Evolutionary conservation across 2,113 vertebrate genomes (phyloP).

Genomic region (Carollia perspicillata): DNA sequence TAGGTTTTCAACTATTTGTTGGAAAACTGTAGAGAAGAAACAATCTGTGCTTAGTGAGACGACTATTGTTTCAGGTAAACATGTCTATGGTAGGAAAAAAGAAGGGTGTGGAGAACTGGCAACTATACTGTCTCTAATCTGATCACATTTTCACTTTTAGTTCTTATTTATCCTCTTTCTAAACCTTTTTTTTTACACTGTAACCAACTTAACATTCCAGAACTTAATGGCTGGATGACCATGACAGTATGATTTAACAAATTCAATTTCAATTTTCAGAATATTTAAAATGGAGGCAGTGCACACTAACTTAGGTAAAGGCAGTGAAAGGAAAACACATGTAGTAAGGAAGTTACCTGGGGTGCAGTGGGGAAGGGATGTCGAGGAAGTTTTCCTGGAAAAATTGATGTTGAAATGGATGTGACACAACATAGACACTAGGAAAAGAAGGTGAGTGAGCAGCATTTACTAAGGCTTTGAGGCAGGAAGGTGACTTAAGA

Average conservation of each 20-base stretch:
- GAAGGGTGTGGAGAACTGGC: too few species aligned
- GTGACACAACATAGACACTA: neutral
- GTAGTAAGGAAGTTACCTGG: neutral
- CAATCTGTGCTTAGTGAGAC: neutral
- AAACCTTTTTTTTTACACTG: neutral
- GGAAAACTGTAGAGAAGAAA: neutral
- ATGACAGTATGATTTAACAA: neutral
- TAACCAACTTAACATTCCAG: neutral
- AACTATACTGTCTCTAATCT: neutral
- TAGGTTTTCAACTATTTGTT: neutral
- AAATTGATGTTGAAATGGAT: neutral
- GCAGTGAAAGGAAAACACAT: neutral
- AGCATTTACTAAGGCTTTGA: neutral
- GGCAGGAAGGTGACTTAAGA: neutral
- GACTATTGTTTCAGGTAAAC: neutral
- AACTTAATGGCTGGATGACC: neutral
- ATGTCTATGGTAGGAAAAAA: neutral
- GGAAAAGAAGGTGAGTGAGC: neutral
- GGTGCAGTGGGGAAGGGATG: rapidly evolving
- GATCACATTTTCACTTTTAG: neutral
- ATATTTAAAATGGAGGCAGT: neutral
- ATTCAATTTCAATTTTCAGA: neutral
- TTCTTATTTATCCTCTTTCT: neutral
- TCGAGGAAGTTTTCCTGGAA: neutral
- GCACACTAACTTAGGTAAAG: neutral